These are phyloP conservation scores for Harpagoxenus sublaevis DNA, from an alignment of 2,888 invertebrate genomes.

Conservation along the genomic window DNA sequence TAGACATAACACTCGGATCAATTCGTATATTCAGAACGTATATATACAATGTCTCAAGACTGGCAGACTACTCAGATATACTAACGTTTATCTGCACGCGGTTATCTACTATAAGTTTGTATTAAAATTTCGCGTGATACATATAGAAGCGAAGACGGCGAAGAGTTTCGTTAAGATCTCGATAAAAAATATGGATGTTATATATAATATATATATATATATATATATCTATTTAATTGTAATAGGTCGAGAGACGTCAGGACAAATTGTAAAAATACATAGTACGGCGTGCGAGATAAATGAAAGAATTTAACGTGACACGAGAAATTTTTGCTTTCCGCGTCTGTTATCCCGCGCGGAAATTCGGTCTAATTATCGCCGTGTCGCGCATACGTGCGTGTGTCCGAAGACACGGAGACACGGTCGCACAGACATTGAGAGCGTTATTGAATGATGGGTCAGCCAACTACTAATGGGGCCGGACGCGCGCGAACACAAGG, in stretches of 20 bases:
- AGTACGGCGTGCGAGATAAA: not conserved
- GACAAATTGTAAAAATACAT: no score
- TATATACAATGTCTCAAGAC: constrained; percentile 47
- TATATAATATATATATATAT: not conserved
- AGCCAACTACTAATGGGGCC: constrained; percentile 85
- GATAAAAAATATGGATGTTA: not conserved
- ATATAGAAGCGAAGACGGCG: not conserved
- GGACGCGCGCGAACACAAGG: constrained; percentile 83
- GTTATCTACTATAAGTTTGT: constrained; percentile 23
- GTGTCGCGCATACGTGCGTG: constrained; percentile 60
- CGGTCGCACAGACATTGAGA: constrained; percentile 81
- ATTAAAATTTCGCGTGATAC: not conserved
- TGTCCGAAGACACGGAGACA: constrained; percentile 62
- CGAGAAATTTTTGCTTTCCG: constrained; percentile 5
- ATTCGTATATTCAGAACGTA: constrained; percentile 48
- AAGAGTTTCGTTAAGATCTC: not conserved
- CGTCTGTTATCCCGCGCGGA: constrained; percentile 20
- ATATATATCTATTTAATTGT: not conserved
- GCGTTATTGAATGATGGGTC: constrained; percentile 86
- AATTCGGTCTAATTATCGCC: constrained; percentile 64
- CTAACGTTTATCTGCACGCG: constrained; percentile 15
- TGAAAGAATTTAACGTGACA: not conserved
- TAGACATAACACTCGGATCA: constrained; percentile 44
- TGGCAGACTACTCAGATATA: constrained; percentile 49
- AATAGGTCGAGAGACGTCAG: not conserved